These are phyloP conservation scores for Calvadosia cruxmelitensis DNA, from an alignment of 30 jellyfish, hydroid and myxozoan species.

Conservation along the genomic window DNA sequence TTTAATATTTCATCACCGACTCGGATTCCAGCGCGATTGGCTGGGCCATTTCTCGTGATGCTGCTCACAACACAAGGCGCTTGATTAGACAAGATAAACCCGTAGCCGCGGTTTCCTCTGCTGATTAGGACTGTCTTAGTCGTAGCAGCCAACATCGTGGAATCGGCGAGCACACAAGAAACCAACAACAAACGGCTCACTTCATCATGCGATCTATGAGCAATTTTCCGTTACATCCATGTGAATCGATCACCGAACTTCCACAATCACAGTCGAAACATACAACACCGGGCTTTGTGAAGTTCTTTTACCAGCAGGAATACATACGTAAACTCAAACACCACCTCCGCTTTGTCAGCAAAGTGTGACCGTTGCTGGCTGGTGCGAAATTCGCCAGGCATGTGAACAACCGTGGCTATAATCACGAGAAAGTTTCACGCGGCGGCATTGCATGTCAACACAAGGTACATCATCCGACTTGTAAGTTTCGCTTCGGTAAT, in stretches of 20 bases:
- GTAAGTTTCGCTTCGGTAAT: too few relatives aligned
- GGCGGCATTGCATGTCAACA: too few relatives aligned
- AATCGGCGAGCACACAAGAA: not conserved
- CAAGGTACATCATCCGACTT: too few relatives aligned
- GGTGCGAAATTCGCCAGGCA: conserved; percentile 1
- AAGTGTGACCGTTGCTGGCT: not conserved
- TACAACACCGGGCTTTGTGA: not conserved
- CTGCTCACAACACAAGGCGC: conserved; percentile 76
- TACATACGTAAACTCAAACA: not conserved
- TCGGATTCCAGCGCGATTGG: conserved; percentile 39
- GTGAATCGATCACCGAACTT: not conserved
- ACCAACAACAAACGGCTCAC: not conserved
- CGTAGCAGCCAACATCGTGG: not conserved
- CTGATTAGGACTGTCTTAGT: conserved; percentile 13
- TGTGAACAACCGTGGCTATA: not conserved
- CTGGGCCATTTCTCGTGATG: conserved; percentile 59
- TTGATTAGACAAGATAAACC: conserved; percentile 63
- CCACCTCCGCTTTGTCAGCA: not conserved
- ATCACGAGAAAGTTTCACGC: too few relatives aligned
- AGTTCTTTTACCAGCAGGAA: too few relatives aligned
- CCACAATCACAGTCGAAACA: not conserved
- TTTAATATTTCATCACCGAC: conserved; percentile 67
- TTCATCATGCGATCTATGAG: not conserved
- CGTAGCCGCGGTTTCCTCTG: conserved; percentile 52
- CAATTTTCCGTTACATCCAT: not conserved